A percentile compares a stretch with the other conserved stretches of the same genome.
Evolutionary conservation across 2,797 vertebrate genomes (phyloP).

Genomic region (Helarctos malayanus): DNA sequence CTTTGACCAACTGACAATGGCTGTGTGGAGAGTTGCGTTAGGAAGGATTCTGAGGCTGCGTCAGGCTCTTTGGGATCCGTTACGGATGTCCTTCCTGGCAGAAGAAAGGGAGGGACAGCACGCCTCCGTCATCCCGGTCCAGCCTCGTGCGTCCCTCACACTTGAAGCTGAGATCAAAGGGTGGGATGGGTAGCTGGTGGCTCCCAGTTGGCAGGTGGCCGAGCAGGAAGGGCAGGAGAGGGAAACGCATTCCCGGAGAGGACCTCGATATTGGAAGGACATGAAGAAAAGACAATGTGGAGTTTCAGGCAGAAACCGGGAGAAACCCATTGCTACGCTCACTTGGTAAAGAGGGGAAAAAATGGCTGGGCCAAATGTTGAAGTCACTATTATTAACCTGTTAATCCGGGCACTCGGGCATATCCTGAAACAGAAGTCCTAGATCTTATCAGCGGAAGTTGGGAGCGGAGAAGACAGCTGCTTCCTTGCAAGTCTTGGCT

Average conservation of each 20-base stretch:
- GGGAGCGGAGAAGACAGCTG: rapidly evolving
- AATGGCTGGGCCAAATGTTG: rapidly evolving
- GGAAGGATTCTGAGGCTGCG: background rate
- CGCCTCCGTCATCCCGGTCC: background rate
- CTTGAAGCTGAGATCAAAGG: background rate
- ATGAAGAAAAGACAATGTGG: rapidly evolving
- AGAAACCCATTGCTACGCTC: rapidly evolving
- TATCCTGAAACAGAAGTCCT: background rate
- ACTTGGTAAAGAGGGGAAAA: background rate
- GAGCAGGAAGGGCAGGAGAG: too few species aligned
- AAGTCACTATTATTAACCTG: rapidly evolving
- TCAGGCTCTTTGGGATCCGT: background rate
- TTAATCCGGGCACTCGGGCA: rapidly evolving
- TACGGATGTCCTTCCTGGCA: background rate
- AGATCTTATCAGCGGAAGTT: rapidly evolving
- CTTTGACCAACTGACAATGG: rapidly evolving
- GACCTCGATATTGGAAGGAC: background rate
- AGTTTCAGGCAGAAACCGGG: background rate
- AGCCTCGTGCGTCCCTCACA: rapidly evolving
- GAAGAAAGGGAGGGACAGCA: background rate
- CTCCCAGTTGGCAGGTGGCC: rapidly evolving
- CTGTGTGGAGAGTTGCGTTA: background rate
- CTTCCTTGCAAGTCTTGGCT: background rate
- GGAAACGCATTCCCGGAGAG: background rate
- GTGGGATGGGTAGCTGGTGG: rapidly evolving